Evolutionary conservation across 37 sponge, comb jelly and placozoan species (phyloP).

Genomic region (Ianthella basta): DNA sequence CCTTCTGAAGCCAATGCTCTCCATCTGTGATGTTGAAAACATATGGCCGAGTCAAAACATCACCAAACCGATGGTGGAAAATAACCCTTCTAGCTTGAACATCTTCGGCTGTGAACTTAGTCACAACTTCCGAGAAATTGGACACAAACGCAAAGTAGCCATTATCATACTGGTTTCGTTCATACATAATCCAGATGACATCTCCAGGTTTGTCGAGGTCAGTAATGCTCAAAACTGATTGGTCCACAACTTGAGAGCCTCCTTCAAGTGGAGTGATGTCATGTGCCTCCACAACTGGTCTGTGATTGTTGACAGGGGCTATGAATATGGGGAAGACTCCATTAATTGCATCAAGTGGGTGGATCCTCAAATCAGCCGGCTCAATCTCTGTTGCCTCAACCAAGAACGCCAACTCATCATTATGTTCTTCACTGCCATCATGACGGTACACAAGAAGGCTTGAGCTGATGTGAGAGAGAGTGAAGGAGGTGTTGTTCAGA

Average conservation of each 20-base stretch:
- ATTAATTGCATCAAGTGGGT: not conserved
- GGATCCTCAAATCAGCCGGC: conserved; percentile 15
- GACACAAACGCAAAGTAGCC: conserved; percentile 13
- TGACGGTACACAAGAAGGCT: conserved; percentile 37
- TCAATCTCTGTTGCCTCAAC: conserved; percentile 32
- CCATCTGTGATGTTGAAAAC: conserved; percentile 1
- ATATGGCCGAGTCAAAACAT: not conserved
- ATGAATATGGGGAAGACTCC: conserved; percentile 11
- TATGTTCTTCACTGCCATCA: conserved; percentile 43
- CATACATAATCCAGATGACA: not conserved
- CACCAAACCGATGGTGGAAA: not conserved
- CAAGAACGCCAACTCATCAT: conserved; percentile 24
- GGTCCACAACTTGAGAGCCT: conserved; percentile 26
- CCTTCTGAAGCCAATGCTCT: not conserved
- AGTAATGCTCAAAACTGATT: conserved; percentile 7
- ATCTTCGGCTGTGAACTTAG: conserved; percentile 4
- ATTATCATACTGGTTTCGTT: not conserved
- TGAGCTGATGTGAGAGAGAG: conserved; percentile 19
- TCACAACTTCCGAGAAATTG: not conserved
- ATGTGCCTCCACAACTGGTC: conserved; percentile 7
- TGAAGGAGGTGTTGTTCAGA: conserved; percentile 33
- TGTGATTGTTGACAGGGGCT: conserved; percentile 48
- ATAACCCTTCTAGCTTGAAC: not conserved
- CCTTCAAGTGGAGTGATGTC: conserved; percentile 46
- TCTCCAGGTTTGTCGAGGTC: conserved; percentile 47